Conservation (phyloP, 2,113 vertebrate genomes). For the Balaeniceps rex region DNA sequence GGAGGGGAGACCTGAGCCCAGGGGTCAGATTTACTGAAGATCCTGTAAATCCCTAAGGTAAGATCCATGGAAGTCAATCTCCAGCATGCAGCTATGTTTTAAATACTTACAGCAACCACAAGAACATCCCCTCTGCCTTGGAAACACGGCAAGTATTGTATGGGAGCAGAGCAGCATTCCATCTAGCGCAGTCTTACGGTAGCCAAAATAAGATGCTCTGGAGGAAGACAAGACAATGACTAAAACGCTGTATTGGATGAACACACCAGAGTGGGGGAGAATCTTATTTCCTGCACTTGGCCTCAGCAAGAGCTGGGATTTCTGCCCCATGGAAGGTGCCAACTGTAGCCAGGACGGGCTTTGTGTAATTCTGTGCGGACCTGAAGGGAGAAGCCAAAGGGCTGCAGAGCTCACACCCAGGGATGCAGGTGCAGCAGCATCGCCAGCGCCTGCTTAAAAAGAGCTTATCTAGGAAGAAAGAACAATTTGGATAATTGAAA, state of each 20-base stretch:
- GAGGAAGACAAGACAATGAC: not conserved
- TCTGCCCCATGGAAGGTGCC: no score
- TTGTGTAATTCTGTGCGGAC: not conserved
- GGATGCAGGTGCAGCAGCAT: not conserved
- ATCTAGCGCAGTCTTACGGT: not conserved
- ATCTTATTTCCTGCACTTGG: not conserved
- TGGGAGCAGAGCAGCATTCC: not conserved
- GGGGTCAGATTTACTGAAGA: not conserved
- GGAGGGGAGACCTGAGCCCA: not conserved
- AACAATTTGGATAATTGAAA: not conserved
- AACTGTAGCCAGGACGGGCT: not conserved
- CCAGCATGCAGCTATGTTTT: not conserved
- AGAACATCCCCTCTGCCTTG: not conserved
- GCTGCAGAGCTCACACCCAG: not conserved
- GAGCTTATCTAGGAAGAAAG: not conserved
- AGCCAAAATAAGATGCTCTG: not conserved
- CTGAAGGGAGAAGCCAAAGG: not conserved
- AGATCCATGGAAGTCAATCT: not conserved
- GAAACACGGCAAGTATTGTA: not conserved
- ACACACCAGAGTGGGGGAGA: not conserved
- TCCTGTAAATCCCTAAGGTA: not conserved
- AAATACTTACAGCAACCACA: not conserved
- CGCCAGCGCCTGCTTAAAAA: not conserved
- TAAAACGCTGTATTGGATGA: not conserved
- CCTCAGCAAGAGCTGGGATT: not conserved